These are phyloP conservation scores for Falcaria lacertinaria DNA, from an alignment of 2,888 invertebrate species.

Conservation along the genomic window DNA sequence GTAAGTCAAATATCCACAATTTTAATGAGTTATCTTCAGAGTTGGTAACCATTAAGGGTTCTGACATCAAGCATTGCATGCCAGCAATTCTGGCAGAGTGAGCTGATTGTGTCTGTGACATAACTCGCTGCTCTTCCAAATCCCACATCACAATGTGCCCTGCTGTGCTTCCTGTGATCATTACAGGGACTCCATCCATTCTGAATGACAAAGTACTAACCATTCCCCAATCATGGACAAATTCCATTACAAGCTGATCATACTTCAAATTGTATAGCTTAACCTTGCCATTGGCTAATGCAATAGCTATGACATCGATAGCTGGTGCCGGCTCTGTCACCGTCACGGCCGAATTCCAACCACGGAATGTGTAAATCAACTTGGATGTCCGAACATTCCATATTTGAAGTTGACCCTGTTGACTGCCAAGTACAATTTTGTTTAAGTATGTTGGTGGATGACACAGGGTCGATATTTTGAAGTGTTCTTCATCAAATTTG, in stretches of 20 bases:
- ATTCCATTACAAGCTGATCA: constrained; percentile 90
- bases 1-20: constrained; percentile 94
- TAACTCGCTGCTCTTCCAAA: constrained; percentile 88
- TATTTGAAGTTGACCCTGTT: constrained; percentile 90
- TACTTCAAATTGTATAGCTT: constrained; percentile 92
- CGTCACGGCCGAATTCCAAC: constrained; percentile 85
- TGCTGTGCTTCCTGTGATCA: constrained; percentile 89
- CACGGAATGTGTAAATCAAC: constrained; percentile 87
- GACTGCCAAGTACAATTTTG: constrained; percentile 93
- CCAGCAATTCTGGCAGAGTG: constrained; percentile 89
- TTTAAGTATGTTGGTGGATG: constrained; percentile 98
- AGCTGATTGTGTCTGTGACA: constrained; percentile 89
- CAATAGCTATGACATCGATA: constrained; percentile 93
- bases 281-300: constrained; percentile 89
- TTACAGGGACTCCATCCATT: constrained; percentile 90
- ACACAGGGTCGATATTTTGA: constrained; percentile 88
- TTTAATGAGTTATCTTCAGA: constrained; percentile 97
- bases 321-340: constrained; percentile 94
- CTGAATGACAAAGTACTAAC: constrained; percentile 92
- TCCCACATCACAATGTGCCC: constrained; percentile 98
- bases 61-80: constrained; percentile 89
- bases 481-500: constrained; percentile 83
- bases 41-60: constrained; percentile 94
- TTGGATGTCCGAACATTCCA: constrained; percentile 93
- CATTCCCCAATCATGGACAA: constrained; percentile 94